A percentile compares a stretch with the other conserved stretches of the same genome.
These are phyloP conservation scores for Fringilla coelebs DNA, from an alignment of 2,797 vertebrate species.

Conservation along the genomic window DNA sequence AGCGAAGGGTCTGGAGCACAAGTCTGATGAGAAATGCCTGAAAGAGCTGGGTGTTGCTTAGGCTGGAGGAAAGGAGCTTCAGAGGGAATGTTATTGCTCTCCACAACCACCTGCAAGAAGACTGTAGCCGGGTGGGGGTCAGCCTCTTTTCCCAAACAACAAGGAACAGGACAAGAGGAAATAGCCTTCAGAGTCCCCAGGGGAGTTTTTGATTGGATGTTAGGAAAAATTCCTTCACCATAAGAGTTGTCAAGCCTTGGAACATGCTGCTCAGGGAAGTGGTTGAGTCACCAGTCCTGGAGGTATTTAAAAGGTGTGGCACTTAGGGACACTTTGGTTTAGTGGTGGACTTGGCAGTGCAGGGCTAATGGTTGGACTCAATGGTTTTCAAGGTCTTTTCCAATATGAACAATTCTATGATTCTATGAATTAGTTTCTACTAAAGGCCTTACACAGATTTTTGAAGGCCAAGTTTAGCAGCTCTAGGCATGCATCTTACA, in stretches of 20 bases:
- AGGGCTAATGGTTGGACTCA: neutral
- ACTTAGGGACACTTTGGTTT: neutral
- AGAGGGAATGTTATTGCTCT: neutral
- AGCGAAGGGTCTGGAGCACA: neutral
- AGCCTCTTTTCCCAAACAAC: neutral
- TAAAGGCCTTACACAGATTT: neutral
- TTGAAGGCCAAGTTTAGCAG: neutral
- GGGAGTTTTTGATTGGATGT: neutral
- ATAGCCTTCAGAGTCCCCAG: neutral
- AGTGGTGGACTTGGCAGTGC: neutral
- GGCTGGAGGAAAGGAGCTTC: neutral
- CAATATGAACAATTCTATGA: neutral
- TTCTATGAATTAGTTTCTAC: neutral
- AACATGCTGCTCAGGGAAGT: neutral
- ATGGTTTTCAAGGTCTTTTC: neutral
- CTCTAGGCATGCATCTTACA: neutral
- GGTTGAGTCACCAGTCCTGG: neutral
- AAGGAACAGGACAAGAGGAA: neutral
- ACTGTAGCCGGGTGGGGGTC: neutral
- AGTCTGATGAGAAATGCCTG: neutral
- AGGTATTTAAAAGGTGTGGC: neutral
- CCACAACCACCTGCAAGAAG: neutral
- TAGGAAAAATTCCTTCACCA: neutral
- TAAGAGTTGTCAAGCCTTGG: neutral
- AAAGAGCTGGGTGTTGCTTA: neutral